These are phyloP conservation scores for Drosophila histrio DNA, from an alignment of 2,888 invertebrate species.

Conservation along the genomic window DNA sequence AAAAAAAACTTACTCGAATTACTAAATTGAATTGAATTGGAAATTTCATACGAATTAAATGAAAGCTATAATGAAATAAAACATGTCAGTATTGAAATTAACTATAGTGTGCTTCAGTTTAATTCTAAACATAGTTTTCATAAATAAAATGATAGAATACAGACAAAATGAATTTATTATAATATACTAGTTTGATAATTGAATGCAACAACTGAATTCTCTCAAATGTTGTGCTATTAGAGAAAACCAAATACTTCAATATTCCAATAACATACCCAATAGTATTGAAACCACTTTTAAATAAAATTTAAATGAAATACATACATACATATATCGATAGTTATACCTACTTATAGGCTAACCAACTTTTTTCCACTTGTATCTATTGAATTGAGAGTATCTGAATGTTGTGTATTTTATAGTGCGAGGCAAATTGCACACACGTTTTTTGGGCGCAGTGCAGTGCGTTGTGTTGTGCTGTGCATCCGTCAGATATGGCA, in stretches of 20 bases:
- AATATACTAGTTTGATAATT: background rate
- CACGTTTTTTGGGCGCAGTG: conserved; percentile 45
- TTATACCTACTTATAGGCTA: background rate
- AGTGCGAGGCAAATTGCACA: background rate
- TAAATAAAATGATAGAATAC: background rate
- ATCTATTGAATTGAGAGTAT: conserved; percentile 30
- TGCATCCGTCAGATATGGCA: conserved; percentile 58
- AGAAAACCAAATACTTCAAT: too few relatives aligned
- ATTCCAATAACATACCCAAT: too few relatives aligned
- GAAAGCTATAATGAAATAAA: background rate
- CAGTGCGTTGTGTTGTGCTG: conserved; percentile 55
- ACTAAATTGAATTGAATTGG: background rate
- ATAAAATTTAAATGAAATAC: too few relatives aligned
- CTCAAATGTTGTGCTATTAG: too few relatives aligned
- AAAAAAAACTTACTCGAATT: background rate
- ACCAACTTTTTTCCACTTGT: background rate
- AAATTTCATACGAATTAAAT: background rate
- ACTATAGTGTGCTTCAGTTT: background rate
- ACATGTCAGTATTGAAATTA: background rate
- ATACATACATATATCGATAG: background rate
- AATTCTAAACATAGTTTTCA: background rate
- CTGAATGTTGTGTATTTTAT: conserved; percentile 21
- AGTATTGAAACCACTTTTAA: too few relatives aligned
- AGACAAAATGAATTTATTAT: background rate
- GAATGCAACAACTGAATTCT: background rate